Evolutionary conservation across 2,888 invertebrate genomes (phyloP).

Genomic region (Periphyllus acericola): DNA sequence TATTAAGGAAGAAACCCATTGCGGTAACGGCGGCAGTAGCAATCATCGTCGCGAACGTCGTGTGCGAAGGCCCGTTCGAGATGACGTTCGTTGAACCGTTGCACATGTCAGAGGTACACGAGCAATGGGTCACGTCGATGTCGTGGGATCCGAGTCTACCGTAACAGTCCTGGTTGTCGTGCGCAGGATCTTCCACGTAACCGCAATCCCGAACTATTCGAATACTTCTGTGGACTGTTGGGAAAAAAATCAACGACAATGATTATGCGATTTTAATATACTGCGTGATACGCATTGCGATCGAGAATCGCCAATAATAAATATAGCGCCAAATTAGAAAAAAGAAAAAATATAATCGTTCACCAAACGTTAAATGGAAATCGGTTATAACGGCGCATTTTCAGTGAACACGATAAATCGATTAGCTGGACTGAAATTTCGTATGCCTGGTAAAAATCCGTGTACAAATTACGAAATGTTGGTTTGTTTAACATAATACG

Average conservation of each 20-base stretch:
- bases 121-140: slow-evolving; percentile 80
- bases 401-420: too few relatives aligned
- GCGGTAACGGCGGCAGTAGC: background rate
- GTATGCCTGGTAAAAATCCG: too few relatives aligned
- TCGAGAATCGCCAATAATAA: too few relatives aligned
- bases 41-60: background rate
- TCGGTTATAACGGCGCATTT: too few relatives aligned
- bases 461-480: too few relatives aligned
- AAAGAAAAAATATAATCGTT: too few relatives aligned
- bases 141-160: slow-evolving; percentile 79
- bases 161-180: slow-evolving; percentile 74
- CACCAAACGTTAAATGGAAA: too few relatives aligned
- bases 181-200: slow-evolving; percentile 74
- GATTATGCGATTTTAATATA: background rate
- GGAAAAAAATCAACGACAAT: slow-evolving; percentile 60
- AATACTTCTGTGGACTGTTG: slow-evolving; percentile 79
- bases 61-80: background rate
- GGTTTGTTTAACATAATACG: too few relatives aligned
- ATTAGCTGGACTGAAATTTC: too few relatives aligned
- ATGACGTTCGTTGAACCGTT: slow-evolving; percentile 69
- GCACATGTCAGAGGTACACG: slow-evolving; percentile 82
- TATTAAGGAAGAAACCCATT: slow-evolving; percentile 31
- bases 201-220: slow-evolving; percentile 86
- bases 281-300: background rate
- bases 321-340: too few relatives aligned